phyloP scores from a whole-genome alignment of 1,140 invertebrate genomes.

The Orchesella cincta region DNA sequence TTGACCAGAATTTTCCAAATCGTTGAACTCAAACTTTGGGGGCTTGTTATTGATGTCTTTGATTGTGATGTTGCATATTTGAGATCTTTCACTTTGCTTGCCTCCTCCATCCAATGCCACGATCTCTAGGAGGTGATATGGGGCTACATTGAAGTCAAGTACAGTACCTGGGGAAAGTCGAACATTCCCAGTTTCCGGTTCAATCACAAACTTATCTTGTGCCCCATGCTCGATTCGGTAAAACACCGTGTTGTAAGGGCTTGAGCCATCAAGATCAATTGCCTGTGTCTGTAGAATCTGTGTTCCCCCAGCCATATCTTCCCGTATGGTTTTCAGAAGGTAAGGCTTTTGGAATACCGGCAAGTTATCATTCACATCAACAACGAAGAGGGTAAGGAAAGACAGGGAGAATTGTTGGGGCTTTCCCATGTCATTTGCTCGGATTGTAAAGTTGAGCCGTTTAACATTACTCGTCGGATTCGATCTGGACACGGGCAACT shows the following conservation, averaged over 20 bases:
- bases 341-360: neutral
- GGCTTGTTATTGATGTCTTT: constrained; percentile 89
- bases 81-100: constrained; percentile 69
- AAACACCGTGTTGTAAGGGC: constrained; percentile 80
- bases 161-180: constrained; percentile 81
- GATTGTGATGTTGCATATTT: constrained; percentile 79
- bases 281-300: constrained; percentile 79
- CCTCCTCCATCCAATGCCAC: constrained; percentile 82
- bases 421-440: constrained; percentile 76
- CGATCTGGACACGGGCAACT: constrained; percentile 60
- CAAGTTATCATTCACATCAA: constrained; percentile 3
- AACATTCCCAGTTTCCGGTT: constrained; percentile 77
- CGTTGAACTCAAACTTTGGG: constrained; percentile 64
- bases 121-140: constrained; percentile 58
- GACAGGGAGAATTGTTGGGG: constrained; percentile 45
- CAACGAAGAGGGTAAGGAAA: constrained; percentile 22
- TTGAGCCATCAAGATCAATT: constrained; percentile 78
- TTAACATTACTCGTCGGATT: constrained; percentile 61
- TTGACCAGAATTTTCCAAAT: constrained; percentile 35
- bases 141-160: constrained; percentile 71
- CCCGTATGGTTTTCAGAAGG: constrained; percentile 65
- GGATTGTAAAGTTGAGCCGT: constrained; percentile 72
- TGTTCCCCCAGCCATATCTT: constrained; percentile 77
- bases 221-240: constrained; percentile 85
- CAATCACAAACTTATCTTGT: constrained; percentile 88